Percentiles rank a stretch among this genome's conserved stretches.
Evolutionary conservation across 2,888 invertebrate species (phyloP).

Genomic region (Andrena haemorrhoa): DNA sequence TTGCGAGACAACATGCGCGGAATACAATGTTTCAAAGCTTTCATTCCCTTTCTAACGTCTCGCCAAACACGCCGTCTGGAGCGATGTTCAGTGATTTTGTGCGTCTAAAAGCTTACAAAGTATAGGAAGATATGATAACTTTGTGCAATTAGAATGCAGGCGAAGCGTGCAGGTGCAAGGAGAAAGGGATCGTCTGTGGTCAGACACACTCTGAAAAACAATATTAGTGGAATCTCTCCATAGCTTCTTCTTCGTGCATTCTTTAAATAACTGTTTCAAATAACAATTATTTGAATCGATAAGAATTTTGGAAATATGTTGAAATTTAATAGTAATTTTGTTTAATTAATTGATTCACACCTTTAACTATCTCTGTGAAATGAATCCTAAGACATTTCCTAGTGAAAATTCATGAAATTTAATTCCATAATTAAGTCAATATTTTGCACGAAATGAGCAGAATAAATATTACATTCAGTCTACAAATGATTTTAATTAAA

Average conservation of each 20-base stretch:
- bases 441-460: too few relatives aligned
- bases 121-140: neutral
- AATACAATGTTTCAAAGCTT: slow-evolving; percentile 14
- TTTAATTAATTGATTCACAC: too few relatives aligned
- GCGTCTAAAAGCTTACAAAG: neutral
- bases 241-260: neutral
- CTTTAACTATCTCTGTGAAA: too few relatives aligned
- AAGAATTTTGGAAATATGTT: neutral
- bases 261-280: neutral
- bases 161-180: neutral
- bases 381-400: too few relatives aligned
- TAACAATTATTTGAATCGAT: neutral
- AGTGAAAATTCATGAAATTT: neutral
- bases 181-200: neutral
- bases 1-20: slow-evolving; percentile 16
- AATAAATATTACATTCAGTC: too few relatives aligned
- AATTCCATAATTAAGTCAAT: too few relatives aligned
- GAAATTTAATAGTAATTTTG: neutral
- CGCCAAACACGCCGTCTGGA: neutral
- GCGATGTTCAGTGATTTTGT: neutral
- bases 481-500: too few relatives aligned
- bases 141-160: neutral
- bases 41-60: neutral
- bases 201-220: neutral
- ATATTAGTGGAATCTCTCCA: neutral